A percentile compares a stretch with the other conserved stretches of the same genome.
phyloP scores from a whole-genome alignment of 2,888 invertebrate species.

The Rhopalosiphum nymphaeae region DNA sequence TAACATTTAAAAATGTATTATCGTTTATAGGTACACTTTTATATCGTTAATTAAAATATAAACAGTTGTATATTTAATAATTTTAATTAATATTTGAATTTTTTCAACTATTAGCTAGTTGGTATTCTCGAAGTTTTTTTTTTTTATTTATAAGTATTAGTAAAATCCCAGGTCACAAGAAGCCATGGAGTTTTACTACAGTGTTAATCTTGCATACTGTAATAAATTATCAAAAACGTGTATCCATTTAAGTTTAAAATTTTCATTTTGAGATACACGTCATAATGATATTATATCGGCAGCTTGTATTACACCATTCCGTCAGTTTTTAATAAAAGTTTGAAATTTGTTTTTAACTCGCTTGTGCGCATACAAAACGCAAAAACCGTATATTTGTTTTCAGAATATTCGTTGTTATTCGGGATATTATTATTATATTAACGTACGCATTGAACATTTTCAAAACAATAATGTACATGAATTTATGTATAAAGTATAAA shows the following conservation, averaged over 20 bases:
- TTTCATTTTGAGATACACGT: not conserved
- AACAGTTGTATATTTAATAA: not conserved
- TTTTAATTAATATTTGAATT: not conserved
- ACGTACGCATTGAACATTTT: not conserved
- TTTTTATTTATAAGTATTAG: not conserved
- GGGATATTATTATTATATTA: not conserved
- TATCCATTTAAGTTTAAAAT: not conserved
- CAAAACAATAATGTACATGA: not conserved
- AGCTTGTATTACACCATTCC: not conserved
- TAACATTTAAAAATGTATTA: not conserved
- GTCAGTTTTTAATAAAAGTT: slow-evolving; percentile 23
- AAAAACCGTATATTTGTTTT: slow-evolving; percentile 1
- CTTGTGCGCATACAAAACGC: not conserved
- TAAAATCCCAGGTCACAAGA: not conserved
- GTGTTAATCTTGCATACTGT: not conserved
- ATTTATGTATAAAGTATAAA: not conserved
- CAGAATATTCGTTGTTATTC: not conserved
- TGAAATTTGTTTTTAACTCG: not conserved
- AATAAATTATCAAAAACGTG: not conserved
- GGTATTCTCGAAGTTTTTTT: not conserved
- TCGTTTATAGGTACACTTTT: not conserved
- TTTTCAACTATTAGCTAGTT: not conserved
- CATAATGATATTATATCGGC: slow-evolving; percentile 1
- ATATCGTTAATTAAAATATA: not conserved
- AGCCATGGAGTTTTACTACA: not conserved